Evolutionary conservation across 2,113 vertebrate species (phyloP).

Genomic region (Cromileptes altivelis): DNA sequence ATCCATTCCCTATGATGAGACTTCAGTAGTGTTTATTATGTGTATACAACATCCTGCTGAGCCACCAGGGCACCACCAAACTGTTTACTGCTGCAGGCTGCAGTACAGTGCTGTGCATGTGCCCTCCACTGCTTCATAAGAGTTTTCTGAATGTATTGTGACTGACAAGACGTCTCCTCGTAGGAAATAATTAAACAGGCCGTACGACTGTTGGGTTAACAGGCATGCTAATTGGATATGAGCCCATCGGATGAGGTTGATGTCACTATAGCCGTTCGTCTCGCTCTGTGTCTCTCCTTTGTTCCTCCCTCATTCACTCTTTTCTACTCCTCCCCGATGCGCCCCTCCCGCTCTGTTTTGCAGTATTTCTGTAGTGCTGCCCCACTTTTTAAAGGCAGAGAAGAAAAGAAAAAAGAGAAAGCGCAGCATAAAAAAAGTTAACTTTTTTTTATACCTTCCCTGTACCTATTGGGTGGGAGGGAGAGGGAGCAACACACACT

Average conservation of each 20-base stretch:
- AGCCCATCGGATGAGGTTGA: conserved; percentile 21
- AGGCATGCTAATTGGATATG: conserved; percentile 38
- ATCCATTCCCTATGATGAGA: neutral
- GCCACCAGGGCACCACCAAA: neutral
- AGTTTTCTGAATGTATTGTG: neutral
- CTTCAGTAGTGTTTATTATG: conserved; percentile 7
- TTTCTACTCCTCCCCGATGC: neutral
- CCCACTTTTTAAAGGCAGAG: conserved; percentile 42
- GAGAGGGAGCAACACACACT: neutral
- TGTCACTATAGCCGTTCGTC: neutral
- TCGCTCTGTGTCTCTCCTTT: neutral
- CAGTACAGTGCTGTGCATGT: neutral
- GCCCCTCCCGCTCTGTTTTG: conserved; percentile 11
- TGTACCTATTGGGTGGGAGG: neutral
- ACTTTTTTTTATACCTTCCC: conserved; percentile 6
- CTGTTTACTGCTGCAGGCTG: conserved; percentile 19
- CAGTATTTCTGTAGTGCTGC: conserved; percentile 25
- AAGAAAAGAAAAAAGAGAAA: neutral
- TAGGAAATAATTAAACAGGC: conserved; percentile 21
- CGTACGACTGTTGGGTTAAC: conserved; percentile 23
- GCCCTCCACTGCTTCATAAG: neutral
- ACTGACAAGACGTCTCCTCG: neutral
- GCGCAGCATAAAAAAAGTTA: conserved; percentile 16
- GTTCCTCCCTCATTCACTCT: conserved; percentile 6
- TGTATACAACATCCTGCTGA: neutral